Evolutionary conservation across 2,888 invertebrate genomes (phyloP).

Genomic region (Phorcus lineatus): DNA sequence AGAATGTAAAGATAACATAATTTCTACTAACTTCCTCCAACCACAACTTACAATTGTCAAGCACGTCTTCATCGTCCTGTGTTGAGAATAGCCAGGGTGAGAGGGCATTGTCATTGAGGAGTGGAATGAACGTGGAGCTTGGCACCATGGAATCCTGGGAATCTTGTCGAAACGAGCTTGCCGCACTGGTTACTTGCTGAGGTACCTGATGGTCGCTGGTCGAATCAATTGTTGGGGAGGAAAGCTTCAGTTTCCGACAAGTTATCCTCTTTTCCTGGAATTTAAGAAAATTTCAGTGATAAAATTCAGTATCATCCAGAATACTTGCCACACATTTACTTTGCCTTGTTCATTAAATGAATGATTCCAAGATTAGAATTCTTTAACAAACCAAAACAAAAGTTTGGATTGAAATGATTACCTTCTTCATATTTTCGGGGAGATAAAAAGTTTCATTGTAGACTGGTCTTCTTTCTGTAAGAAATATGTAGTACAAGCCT

Average conservation of each 20-base stretch:
- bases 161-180: neutral
- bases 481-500: no score
- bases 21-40: no score
- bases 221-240: conserved; percentile 64
- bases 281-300: no score
- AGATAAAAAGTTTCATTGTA: neutral
- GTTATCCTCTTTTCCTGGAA: no score
- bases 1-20: no score
- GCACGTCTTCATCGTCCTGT: neutral
- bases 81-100: conserved; percentile 3
- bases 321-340: no score
- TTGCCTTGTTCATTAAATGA: no score
- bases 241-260: conserved; percentile 50
- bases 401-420: neutral
- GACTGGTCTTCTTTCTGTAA: neutral
- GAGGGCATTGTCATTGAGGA: neutral
- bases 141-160: conserved; percentile 37
- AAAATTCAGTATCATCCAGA: no score
- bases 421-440: neutral
- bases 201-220: conserved; percentile 49
- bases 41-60: neutral
- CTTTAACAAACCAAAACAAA: no score
- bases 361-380: no score
- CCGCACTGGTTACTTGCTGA: neutral
- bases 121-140: conserved; percentile 24